Conservation (phyloP, 2,113 vertebrate species). For the Ifrita kowaldi region DNA sequence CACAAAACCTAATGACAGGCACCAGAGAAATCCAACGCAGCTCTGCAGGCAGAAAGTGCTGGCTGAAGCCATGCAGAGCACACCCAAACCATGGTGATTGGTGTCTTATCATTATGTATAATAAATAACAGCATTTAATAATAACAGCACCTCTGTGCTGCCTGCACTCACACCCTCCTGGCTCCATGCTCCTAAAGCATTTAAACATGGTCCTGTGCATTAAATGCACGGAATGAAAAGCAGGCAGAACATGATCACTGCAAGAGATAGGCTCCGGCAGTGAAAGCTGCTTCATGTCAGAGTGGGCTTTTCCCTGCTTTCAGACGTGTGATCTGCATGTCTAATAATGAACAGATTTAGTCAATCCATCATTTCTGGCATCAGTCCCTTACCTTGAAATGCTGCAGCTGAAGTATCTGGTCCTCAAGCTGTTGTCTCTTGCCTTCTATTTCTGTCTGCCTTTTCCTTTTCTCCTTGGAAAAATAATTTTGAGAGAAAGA, state of each 20-base stretch:
- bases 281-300: slow-evolving; percentile 25
- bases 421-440: slow-evolving; percentile 93
- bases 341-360: slow-evolving; percentile 61
- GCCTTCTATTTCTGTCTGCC: slow-evolving; percentile 93
- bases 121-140: slow-evolving; percentile 9
- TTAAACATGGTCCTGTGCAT: neutral
- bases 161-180: neutral
- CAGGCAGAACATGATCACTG: slow-evolving; percentile 32
- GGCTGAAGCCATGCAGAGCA: slow-evolving; percentile 31
- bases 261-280: slow-evolving; percentile 9
- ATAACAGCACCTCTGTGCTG: neutral
- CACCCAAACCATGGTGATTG: neutral
- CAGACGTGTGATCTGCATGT: slow-evolving; percentile 64
- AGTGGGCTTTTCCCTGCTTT: slow-evolving; percentile 56
- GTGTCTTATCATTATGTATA: neutral
- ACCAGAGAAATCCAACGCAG: neutral
- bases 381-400: slow-evolving; percentile 88
- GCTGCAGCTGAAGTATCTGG: slow-evolving; percentile 92
- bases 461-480: slow-evolving; percentile 92
- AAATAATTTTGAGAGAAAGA: slow-evolving; percentile 58
- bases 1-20: neutral
- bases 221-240: slow-evolving; percentile 15
- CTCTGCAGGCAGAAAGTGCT: slow-evolving; percentile 27
- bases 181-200: neutral
- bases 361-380: slow-evolving; percentile 34